Evolutionary conservation across 2,113 vertebrate genomes (phyloP), one percentile per base, ranked within the genome.

Genomic region (Microcebus griseorufus): DNA sequence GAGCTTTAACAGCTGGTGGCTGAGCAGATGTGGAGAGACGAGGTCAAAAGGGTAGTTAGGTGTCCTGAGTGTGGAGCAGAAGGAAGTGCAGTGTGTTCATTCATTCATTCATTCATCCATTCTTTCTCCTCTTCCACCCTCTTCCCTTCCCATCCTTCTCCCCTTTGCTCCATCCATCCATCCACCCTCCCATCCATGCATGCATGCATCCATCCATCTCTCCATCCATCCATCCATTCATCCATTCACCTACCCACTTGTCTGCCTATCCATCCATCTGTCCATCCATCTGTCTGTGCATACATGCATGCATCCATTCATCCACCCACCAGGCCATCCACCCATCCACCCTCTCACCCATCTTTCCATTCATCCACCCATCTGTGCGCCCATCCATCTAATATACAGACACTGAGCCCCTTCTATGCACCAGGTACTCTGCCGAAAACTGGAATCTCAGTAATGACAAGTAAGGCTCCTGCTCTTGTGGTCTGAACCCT

Each of bases 221-320:
- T 3, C 58, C 11, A 42, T 16, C 39, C 39, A 73, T 6, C 0
- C 37, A 70, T 2, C 16, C 12, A 67, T 9, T 18, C 10, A 65
- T 6, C 23, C 9, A 42, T 14, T 11, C 58, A 65, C 1, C 0
- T 3, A 34, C 5, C 29, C 13, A n/a, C 3, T 58, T 62, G n/a
- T 17, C 6, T 8, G 7, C 5, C 25, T 3, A 27, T 4, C 45
- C 13, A 53, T 11, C 16, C 17, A 53, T 11, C 16, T 23, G 60
- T 10, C 17, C 29, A 6, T n/a, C 13, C 34, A 37, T 8, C 12
- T 13, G 37, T 6, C 11, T 13, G 11, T 3, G 1, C 45, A 25
- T 3, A 1, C 3, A 25, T 2, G 20, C 4, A 32, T 7, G 23
- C 20, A 32, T 1, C 5, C 53, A 67, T 18, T 23, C 12, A 42